A percentile compares a stretch with the other conserved stretches of the same genome.
phyloP scores from a whole-genome alignment of 1,140 invertebrate species.

The Liolophura sinensis region DNA sequence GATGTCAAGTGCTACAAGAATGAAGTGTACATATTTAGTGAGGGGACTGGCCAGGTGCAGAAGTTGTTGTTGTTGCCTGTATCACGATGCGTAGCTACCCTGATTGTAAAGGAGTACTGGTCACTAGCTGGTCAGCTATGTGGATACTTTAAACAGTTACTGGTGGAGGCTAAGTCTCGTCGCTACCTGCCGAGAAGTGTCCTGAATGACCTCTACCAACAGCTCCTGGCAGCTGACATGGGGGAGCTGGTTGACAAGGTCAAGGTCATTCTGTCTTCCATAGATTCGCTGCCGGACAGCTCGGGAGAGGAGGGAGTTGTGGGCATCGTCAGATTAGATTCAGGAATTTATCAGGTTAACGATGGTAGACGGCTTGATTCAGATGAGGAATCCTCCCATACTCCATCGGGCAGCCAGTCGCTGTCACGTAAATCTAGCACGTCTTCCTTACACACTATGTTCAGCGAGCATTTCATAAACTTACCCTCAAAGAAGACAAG shows the following conservation, averaged over 20 bases:
- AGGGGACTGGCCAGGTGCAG: constrained; percentile 7
- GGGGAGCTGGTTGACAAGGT: background rate
- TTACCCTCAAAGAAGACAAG: too few relatives aligned
- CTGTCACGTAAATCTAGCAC: too few relatives aligned
- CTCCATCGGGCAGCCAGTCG: too few relatives aligned
- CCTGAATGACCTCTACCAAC: constrained; percentile 1
- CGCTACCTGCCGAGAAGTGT: background rate
- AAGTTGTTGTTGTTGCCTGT: constrained; percentile 20
- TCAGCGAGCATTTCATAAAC: too few relatives aligned
- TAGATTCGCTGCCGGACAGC: too few relatives aligned
- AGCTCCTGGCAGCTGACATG: background rate
- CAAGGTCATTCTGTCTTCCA: background rate
- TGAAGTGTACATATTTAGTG: constrained; percentile 28
- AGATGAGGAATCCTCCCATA: too few relatives aligned
- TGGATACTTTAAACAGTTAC: background rate
- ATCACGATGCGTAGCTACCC: constrained; percentile 2
- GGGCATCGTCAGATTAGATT: too few relatives aligned
- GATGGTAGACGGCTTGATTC: too few relatives aligned
- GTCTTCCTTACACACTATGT: too few relatives aligned
- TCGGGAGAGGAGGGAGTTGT: too few relatives aligned
- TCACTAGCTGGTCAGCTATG: background rate
- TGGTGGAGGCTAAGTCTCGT: background rate
- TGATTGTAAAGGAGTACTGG: background rate
- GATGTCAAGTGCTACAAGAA: constrained; percentile 20
- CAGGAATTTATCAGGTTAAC: too few relatives aligned